Evolutionary conservation across 2,888 invertebrate species (phyloP).

Genomic region (Cephalotes varians): DNA sequence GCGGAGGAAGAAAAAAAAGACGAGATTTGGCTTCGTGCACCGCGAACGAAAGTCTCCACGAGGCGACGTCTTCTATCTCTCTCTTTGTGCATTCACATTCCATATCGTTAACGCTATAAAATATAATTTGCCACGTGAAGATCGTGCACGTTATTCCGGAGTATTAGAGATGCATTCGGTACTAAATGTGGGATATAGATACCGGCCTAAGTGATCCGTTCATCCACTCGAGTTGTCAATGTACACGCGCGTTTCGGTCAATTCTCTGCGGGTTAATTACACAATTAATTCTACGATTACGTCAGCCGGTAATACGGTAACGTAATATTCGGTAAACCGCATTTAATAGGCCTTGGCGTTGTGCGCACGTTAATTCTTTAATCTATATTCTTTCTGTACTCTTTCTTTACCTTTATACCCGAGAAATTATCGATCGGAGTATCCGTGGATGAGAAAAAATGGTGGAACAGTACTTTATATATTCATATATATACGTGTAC

Average conservation of each 20-base stretch:
- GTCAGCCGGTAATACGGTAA: constrained; percentile 26
- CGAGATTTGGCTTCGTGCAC: constrained; percentile 11
- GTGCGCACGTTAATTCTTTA: constrained; percentile 32
- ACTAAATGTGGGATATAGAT: neutral
- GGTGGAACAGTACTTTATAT: neutral
- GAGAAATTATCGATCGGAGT: constrained; percentile 4
- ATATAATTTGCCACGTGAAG: neutral
- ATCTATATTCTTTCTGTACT: constrained; percentile 22
- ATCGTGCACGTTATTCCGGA: neutral
- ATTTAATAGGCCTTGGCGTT: constrained; percentile 26
- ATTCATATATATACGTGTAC: neutral
- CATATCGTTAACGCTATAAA: neutral
- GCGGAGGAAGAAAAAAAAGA: neutral
- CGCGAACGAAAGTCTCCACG: constrained; percentile 5
- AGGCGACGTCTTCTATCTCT: neutral
- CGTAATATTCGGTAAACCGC: constrained; percentile 18
- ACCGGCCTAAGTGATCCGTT: constrained; percentile 22
- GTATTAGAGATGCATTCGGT: neutral
- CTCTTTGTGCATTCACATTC: neutral
- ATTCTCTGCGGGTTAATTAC: constrained; percentile 49
- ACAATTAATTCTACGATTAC: constrained; percentile 49
- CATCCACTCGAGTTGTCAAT: constrained; percentile 42
- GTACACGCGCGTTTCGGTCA: constrained; percentile 26
- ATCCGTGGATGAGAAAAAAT: constrained; percentile 14
- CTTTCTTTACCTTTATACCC: neutral